These are phyloP conservation scores for Trogon melanurus DNA, from an alignment of 2,113 vertebrate genomes.

Conservation along the genomic window DNA sequence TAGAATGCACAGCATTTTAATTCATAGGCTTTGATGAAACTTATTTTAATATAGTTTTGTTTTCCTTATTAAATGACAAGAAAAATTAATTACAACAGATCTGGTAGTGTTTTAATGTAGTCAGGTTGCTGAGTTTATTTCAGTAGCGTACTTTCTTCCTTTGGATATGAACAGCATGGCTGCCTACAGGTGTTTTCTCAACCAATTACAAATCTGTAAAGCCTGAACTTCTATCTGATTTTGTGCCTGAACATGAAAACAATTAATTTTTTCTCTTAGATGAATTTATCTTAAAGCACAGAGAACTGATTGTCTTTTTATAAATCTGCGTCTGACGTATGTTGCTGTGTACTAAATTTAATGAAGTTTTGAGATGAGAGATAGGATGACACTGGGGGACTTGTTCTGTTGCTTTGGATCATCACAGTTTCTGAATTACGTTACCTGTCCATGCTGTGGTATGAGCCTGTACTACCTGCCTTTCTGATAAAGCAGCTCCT, in stretches of 20 bases:
- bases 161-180: not conserved
- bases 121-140: conserved; percentile 11
- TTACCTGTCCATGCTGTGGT: not conserved
- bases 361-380: not conserved
- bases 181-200: conserved; percentile 10
- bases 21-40: conserved; percentile 56
- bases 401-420: not conserved
- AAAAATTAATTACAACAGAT: conserved; percentile 44
- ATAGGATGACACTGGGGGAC: not conserved
- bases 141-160: conserved; percentile 1
- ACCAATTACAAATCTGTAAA: not conserved
- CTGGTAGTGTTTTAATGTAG: conserved; percentile 29
- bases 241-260: not conserved
- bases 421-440: not conserved
- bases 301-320: not conserved
- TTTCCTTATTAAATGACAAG: conserved; percentile 48
- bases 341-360: not conserved
- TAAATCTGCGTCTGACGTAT: not conserved
- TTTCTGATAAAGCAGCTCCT: not conserved
- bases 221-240: conserved; percentile 17
- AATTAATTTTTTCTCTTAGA: not conserved
- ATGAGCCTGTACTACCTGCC: not conserved
- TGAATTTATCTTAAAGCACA: not conserved
- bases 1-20: conserved; percentile 54
- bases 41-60: conserved; percentile 56